Conservation (phyloP, 2,888 invertebrate genomes). For the Drosophila lutescens region DNA sequence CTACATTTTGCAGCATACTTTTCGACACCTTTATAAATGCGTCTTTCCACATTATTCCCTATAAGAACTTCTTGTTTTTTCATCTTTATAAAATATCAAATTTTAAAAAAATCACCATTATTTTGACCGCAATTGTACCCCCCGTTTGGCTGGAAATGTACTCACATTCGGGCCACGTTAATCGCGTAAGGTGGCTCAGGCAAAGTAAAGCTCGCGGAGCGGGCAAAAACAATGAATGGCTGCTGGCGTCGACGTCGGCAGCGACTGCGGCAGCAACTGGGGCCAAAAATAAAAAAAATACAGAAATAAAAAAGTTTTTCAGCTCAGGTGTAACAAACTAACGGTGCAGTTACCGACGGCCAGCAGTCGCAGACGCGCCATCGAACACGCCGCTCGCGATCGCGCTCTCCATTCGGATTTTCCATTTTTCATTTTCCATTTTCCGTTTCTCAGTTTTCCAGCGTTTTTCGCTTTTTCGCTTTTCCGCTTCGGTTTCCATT, state of each 20-base stretch:
- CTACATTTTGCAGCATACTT: too few relatives aligned
- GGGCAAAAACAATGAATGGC: slow-evolving; percentile 45
- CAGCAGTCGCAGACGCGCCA: slow-evolving; percentile 73
- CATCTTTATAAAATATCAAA: too few relatives aligned
- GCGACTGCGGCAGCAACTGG: slow-evolving; percentile 4
- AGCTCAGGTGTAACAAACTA: slow-evolving; percentile 80
- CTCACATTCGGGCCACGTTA: slow-evolving; percentile 29
- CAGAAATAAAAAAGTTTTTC: slow-evolving; percentile 25
- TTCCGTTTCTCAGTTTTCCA: slow-evolving; percentile 15
- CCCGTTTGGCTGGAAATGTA: slow-evolving; percentile 12
- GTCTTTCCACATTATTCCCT: too few relatives aligned
- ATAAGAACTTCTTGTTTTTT: too few relatives aligned
- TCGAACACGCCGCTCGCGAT: slow-evolving; percentile 65
- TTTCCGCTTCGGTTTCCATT: slow-evolving; percentile 17
- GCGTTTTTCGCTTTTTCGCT: slow-evolving; percentile 9
- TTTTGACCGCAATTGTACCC: slow-evolving; percentile 4
- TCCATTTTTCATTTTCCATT: slow-evolving; percentile 15
- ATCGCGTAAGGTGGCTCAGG: slow-evolving; percentile 32
- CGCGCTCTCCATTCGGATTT: slow-evolving; percentile 26
- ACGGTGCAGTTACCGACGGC: slow-evolving; percentile 70
- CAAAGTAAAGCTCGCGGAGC: slow-evolving; percentile 34
- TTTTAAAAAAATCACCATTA: background rate
- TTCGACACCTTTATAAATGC: too few relatives aligned
- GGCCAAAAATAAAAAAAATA: background rate
- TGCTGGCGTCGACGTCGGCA: slow-evolving; percentile 7